Base-by-base conservation (phyloP, 30 jellyfish, hydroid and myxozoan genomes). In the Cassiopea xamachana region DNA sequence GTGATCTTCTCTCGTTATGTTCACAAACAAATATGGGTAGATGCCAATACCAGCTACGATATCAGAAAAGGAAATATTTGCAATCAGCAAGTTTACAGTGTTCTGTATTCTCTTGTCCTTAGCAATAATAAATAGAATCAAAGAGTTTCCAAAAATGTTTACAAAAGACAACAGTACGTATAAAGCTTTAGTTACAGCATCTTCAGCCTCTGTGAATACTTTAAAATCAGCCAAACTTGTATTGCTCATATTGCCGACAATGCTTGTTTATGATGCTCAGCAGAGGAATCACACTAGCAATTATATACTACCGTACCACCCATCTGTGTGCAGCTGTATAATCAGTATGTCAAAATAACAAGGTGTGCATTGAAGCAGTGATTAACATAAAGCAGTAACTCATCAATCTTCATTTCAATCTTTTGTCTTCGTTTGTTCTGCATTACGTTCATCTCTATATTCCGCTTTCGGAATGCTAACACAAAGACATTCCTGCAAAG, bases 31-130 rank as follows among this genome's bases (percentile, higher is more conserved):
- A 88, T 90, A 94, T 49, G 98, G 97, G 48, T 90, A 84, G 71
- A 94, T 82, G 19, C 94, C 88, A 3, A 94, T 9, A 58, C 97
- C 89, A 12, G 96, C 94, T 1, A 94, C 72, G 17, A 94, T 94
- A 51, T 94, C 98, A 7, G 98, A 83, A 1, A 94, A 58, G 17
- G 98, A 97, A 13, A 94, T 91, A 75, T 94, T 94, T 81, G 85
- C 70, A 18, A 94, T 74, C 58, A 94, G 91, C 70, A 94, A 45
- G 45, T 94, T 94, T 64, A 94, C 98, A 45, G 92, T 89, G 81
- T 81, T 81, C 67, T 97, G 92, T 4, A 89, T 71, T 15, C 73
- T 90, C 73, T 69, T 85, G 87, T 89, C 62, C 60, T 82, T 86
- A 44, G 75, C 61, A 17, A 94, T 94, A 46, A 94, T 83, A 69